A percentile compares a stretch with the other conserved stretches of the same genome.
Conservation (phyloP, 2,888 invertebrate genomes). For the Drosophila birchii region DNA sequence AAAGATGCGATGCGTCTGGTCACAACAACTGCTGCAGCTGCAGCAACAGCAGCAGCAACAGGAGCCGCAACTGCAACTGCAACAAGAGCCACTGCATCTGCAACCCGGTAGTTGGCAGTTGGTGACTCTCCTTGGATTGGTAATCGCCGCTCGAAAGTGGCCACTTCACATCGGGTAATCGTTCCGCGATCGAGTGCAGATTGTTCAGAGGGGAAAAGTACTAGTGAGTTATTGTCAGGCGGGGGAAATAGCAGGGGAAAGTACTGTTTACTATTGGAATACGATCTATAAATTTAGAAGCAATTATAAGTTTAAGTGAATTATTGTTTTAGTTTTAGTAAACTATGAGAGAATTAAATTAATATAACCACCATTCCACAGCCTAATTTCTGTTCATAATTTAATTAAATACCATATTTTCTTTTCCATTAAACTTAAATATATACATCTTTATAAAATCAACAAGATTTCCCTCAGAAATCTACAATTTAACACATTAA, state of each 20-base stretch:
- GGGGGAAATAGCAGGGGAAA: background rate
- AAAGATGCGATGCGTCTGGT: conserved; percentile 73
- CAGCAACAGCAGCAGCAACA: conserved; percentile 13
- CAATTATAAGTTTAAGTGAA: background rate
- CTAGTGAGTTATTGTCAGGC: conserved; percentile 3
- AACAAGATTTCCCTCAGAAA: background rate
- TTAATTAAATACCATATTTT: background rate
- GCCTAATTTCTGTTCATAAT: background rate
- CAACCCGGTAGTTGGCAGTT: conserved; percentile 76
- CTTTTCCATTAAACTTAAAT: background rate
- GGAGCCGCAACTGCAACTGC: conserved; percentile 8
- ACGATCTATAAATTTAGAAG: background rate
- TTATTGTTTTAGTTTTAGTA: too few relatives aligned
- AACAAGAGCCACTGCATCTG: conserved; percentile 24
- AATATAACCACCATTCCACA: too few relatives aligned
- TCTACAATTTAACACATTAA: background rate
- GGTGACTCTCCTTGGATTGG: conserved; percentile 16
- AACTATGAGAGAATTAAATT: too few relatives aligned
- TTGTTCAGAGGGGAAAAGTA: conserved; percentile 14
- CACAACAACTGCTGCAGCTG: conserved; percentile 24
- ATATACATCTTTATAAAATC: background rate
- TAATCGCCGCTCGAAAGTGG: conserved; percentile 42
- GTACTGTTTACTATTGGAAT: background rate
- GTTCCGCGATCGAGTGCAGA: conserved; percentile 32
- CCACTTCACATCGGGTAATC: conserved; percentile 32